A percentile compares a stretch with the other conserved stretches of the same genome.
Conservation (phyloP, 2,797 vertebrate genomes). For the Coreius guichenoti region DNA sequence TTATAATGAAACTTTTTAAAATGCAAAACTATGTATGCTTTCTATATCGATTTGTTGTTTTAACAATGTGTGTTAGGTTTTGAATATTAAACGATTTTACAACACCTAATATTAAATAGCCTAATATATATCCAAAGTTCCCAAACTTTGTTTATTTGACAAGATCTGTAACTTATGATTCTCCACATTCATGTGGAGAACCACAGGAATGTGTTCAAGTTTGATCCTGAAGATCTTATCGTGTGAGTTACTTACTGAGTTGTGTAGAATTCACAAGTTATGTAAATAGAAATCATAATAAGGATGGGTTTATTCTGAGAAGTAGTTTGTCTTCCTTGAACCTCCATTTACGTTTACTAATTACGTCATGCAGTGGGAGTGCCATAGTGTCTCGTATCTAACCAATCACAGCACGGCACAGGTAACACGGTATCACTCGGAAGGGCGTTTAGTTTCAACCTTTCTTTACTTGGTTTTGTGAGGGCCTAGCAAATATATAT, state of each 20-base stretch:
- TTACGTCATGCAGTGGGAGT: conserved; percentile 35
- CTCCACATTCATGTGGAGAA: neutral
- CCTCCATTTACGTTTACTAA: conserved; percentile 32
- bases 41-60: neutral
- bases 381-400: neutral
- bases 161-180: neutral
- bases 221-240: neutral
- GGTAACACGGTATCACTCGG: conserved; percentile 29
- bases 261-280: no score
- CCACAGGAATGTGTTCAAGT: no score
- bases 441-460: conserved; percentile 47
- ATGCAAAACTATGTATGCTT: neutral
- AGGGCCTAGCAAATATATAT: neutral
- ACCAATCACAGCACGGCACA: conserved; percentile 2
- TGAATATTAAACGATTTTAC: neutral
- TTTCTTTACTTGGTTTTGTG: neutral
- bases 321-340: neutral
- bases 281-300: neutral
- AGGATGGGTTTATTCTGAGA: neutral
- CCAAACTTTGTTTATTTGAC: neutral
- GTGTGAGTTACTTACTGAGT: neutral
- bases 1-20: neutral
- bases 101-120: neutral
- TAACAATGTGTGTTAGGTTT: neutral
- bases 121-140: neutral